Evolutionary conservation across 2,888 invertebrate species (phyloP), one percentile per base, ranked within the genome.

Genomic region (Epinotia brunnichana): DNA sequence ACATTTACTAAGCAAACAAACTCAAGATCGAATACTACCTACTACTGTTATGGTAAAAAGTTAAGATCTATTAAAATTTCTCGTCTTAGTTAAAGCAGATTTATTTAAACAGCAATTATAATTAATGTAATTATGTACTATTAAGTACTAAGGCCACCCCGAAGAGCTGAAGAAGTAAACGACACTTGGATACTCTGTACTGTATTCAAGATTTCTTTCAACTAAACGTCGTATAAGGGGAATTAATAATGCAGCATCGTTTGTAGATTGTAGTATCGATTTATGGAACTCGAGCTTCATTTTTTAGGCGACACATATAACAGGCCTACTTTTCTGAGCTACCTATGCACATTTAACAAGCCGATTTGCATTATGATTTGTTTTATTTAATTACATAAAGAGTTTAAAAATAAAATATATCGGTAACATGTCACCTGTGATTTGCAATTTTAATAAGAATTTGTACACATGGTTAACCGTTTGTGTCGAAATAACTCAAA

Each of bases 231-330:
- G 44, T 11, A 35, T 53, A 7, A 60, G 21, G 10, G n/a, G 24
- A 51, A 64, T 63, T 64, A 63, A 70, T 57, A 39, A 70, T 64
- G 48, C 57, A 48, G 10, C n/a, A 48, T 15, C 63, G 29, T 63
- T 70, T 51, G 41, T 39, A 19, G 29, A 57, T 70, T 51, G 41
- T 39, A 19, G 21, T 61, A 70, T 64, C 39, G 70, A 70, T 48
- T 56, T 10, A 11, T n/a, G 29, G 7, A 5, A 15, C 11, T 54
- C 41, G 24, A 54, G 62, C 24, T 54, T 61, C 29, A 41, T 17
- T 54, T 44, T 56, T 69, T 24, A 39, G 7, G n/a, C 24, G 29
- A 44, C 19, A 10, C 35, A 5, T 24, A 35, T 19, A 53, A 19
- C 53, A 21, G 19, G 10, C 10, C 53, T 3, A 19, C 10, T n/a